phyloP scores from a whole-genome alignment of 2,797 vertebrate species.

The Otolemur crassicaudatus region DNA sequence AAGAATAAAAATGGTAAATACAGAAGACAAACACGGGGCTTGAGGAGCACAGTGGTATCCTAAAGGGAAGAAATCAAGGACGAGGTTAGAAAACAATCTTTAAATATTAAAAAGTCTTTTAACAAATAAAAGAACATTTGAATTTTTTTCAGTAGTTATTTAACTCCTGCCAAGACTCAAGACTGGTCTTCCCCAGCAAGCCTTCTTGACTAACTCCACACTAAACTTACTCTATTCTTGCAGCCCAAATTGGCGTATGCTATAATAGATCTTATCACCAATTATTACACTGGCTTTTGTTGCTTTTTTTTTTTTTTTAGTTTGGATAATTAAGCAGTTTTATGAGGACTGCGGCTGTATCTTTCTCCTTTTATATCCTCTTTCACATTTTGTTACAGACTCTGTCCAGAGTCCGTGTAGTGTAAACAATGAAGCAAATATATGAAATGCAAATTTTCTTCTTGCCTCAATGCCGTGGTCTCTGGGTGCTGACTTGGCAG shows the following conservation, averaged over 20 bases:
- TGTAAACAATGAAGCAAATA: slow-evolving; percentile 33
- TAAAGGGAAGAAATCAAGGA: neutral
- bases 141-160: neutral
- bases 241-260: neutral
- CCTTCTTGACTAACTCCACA: neutral
- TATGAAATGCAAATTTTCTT: neutral
- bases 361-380: neutral
- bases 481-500: slow-evolving; percentile 36
- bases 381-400: slow-evolving; percentile 4
- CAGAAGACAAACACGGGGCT: neutral
- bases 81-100: neutral
- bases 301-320: slow-evolving; percentile 18
- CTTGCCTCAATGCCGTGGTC: neutral
- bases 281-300: slow-evolving; percentile 29
- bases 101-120: slow-evolving; percentile 11
- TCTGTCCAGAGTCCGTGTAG: neutral
- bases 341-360: neutral
- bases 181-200: neutral
- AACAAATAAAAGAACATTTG: neutral
- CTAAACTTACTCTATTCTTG: neutral
- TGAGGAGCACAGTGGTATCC: neutral
- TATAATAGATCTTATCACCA: neutral
- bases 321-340: slow-evolving; percentile 52
- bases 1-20: neutral
- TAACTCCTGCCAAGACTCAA: neutral